These are phyloP conservation scores for Nesoenas mayeri DNA, from an alignment of 2,113 vertebrate species.

Conservation along the genomic window DNA sequence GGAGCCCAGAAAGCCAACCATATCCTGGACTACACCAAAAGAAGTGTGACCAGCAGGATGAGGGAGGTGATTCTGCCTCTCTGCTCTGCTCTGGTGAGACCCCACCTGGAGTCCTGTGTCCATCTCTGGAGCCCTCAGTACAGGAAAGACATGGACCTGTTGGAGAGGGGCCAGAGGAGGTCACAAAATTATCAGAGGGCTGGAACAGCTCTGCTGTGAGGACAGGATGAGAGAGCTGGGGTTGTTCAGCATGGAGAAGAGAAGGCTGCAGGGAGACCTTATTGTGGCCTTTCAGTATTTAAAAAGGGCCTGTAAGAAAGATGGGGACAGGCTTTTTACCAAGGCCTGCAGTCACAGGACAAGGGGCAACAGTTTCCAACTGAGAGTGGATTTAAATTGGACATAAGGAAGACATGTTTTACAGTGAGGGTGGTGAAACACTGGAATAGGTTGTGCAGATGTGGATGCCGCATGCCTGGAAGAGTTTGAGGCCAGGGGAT, in stretches of 20 bases:
- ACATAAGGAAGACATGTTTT: not conserved
- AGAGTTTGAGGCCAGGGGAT: not conserved
- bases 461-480: not conserved
- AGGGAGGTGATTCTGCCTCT: not conserved
- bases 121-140: not conserved
- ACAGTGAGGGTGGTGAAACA: not conserved
- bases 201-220: not conserved
- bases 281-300: not conserved
- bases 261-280: not conserved
- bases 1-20: not conserved
- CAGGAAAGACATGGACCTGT: not conserved
- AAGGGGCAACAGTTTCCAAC: not conserved
- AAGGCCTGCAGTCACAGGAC: not conserved
- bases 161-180: not conserved
- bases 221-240: not conserved
- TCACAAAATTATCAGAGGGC: not conserved
- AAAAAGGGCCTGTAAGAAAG: not conserved
- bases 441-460: not conserved
- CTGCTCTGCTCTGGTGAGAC: not conserved
- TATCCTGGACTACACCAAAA: not conserved
- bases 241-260: not conserved
- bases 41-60: rapidly evolving
- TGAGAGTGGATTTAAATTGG: not conserved
- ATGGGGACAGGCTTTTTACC: not conserved
- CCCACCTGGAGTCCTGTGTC: rapidly evolving